Percentiles rank a stretch among this genome's conserved stretches.
These are phyloP conservation scores for Eulithis prunata DNA, from an alignment of 2,888 invertebrate genomes.

Conservation along the genomic window DNA sequence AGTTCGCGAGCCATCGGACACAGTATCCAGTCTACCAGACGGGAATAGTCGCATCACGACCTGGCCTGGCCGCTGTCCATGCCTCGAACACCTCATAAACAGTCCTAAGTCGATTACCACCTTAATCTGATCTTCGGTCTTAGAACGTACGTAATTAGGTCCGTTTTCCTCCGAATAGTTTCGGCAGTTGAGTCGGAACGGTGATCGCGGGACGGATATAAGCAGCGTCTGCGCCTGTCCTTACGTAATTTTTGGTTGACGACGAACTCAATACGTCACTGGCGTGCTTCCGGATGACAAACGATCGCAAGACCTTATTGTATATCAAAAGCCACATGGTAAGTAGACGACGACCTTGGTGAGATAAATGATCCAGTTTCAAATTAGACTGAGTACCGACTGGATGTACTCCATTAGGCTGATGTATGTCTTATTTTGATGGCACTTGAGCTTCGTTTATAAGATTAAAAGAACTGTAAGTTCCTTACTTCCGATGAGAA, in stretches of 20 bases:
- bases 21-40: slow-evolving; percentile 74
- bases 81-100: slow-evolving; percentile 54
- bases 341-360: slow-evolving; percentile 62
- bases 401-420: slow-evolving; percentile 51
- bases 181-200: slow-evolving; percentile 54
- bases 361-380: slow-evolving; percentile 46
- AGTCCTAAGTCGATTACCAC: slow-evolving; percentile 57
- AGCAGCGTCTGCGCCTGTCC: slow-evolving; percentile 74
- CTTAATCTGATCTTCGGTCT: slow-evolving; percentile 64
- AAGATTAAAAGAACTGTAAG: slow-evolving; percentile 40
- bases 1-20: slow-evolving; percentile 67
- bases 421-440: slow-evolving; percentile 52
- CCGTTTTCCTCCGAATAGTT: slow-evolving; percentile 52
- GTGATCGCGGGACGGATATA: slow-evolving; percentile 66
- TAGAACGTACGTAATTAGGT: slow-evolving; percentile 59
- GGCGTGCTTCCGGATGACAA: slow-evolving; percentile 74
- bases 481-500: slow-evolving; percentile 19
- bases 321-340: slow-evolving; percentile 58
- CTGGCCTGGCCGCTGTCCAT: slow-evolving; percentile 82
- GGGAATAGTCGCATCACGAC: slow-evolving; percentile 81
- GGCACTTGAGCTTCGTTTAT: slow-evolving; percentile 50
- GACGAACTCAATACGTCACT: slow-evolving; percentile 80
- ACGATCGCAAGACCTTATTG: slow-evolving; percentile 61
- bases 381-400: slow-evolving; percentile 46
- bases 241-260: slow-evolving; percentile 79